Evolutionary conservation across 2,888 invertebrate species (phyloP), one percentile per base, ranked within the genome.

Genomic region (Temnothorax unifasciatus): DNA sequence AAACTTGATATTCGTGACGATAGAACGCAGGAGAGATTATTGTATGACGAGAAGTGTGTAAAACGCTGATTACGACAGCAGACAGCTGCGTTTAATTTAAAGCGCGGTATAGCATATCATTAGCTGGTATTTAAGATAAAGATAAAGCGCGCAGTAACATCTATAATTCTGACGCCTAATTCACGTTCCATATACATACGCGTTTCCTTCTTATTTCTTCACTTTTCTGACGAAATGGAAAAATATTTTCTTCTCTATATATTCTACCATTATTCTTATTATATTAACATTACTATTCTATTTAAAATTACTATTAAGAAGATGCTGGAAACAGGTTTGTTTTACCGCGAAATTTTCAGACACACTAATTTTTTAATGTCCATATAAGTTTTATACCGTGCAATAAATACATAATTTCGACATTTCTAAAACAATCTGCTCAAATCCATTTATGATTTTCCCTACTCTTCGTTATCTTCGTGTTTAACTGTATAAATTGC

Each of bases 11-110:
- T 50, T 21, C 21, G 18, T 47, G 21, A 2, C 6, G 18, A 50
- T 50, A 8, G 15, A 34, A 50, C 4, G 2, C 29, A 18, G 9
- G 11, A 11, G 21, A 64, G 15, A 61, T 63, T 50, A 66, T 76
- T 52, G 25, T 44, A 25, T 25, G 25, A 76, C 21, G 47, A 76
- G 44, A 76, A 64, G 34, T 38, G 34, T 38, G 38, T 76, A 76
- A 76, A 76, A 76, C 38, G 25, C 13, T 57, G 21, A 76, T 76
- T 64, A 52, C 52, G 25, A 59, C 59, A 59, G 44, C 59, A 59
- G 44, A 59, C 69, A 71, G 44, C 44, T 57, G 69, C 34, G 54
- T 69, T 66, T 66, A 52, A 79, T 57, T 69, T 71, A 38, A 66
- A 52, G 18, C 44, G 34, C 21, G 44, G n/a, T 34, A 21, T 41